A percentile compares a stretch with the other conserved stretches of the same genome.
phyloP scores from a whole-genome alignment of 2,888 invertebrate genomes.

The Odiellus spinosus region DNA sequence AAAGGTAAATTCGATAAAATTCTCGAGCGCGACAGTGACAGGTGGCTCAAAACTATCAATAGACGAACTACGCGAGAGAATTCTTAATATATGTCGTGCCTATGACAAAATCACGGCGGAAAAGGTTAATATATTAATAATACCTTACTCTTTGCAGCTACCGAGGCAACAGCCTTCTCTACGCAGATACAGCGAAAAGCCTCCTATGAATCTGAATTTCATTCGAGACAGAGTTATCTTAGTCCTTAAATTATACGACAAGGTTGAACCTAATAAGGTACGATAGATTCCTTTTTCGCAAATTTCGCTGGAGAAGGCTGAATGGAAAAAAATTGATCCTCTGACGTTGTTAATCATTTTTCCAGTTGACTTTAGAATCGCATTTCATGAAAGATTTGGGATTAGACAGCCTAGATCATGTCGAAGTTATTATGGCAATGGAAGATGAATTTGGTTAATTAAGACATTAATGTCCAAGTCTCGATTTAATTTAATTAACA shows the following conservation, averaged over 20 bases:
- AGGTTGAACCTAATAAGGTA: constrained; percentile 87
- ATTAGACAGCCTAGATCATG: constrained; percentile 94
- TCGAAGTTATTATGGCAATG: constrained; percentile 98
- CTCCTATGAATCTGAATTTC: constrained; percentile 59
- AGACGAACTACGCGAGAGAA: constrained; percentile 54
- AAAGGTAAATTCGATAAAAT: too few relatives aligned
- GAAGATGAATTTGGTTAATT: constrained; percentile 88
- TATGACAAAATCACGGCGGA: constrained; percentile 91
- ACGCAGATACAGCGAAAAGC: neutral
- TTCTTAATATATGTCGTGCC: constrained; percentile 83
- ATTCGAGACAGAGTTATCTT: constrained; percentile 79
- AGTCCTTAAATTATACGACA: constrained; percentile 93
- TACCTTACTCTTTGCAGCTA: too few relatives aligned
- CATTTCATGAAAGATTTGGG: constrained; percentile 97
- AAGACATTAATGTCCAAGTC: constrained; percentile 1
- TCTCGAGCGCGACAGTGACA: too few relatives aligned
- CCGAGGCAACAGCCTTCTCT: neutral
- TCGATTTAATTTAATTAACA: neutral
- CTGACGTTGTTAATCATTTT: constrained; percentile 25
- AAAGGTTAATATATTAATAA: constrained; percentile 49
- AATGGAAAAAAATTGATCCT: neutral
- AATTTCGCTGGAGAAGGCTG: too few relatives aligned
- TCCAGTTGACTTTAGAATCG: constrained; percentile 73
- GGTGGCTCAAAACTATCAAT: too few relatives aligned
- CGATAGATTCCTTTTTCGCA: constrained; percentile 18